Conservation (phyloP, 2,113 vertebrate species). For the Pseudopodoces humilis region DNA sequence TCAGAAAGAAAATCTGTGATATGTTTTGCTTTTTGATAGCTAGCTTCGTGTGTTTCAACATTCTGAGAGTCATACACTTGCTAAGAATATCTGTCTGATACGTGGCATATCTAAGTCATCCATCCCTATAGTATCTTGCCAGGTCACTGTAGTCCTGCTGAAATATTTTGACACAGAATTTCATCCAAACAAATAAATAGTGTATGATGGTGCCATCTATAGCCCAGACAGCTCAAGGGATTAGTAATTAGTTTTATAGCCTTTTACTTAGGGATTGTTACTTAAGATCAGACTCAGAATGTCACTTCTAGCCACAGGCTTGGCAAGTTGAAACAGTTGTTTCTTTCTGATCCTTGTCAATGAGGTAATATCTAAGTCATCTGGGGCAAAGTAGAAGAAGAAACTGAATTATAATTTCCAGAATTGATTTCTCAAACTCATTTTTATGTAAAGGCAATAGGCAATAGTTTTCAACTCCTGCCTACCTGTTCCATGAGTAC, state of each 20-base stretch:
- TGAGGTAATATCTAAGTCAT: slow-evolving; percentile 30
- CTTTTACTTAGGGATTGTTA: neutral
- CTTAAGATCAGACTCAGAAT: slow-evolving; percentile 30
- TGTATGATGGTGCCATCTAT: slow-evolving; percentile 32
- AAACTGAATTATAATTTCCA: slow-evolving; percentile 21
- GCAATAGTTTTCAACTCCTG: neutral
- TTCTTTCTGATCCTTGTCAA: slow-evolving; percentile 49
- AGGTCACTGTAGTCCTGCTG: slow-evolving; percentile 20
- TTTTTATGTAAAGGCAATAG: neutral
- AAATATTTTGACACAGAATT: slow-evolving; percentile 40
- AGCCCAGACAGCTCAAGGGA: slow-evolving; percentile 31
- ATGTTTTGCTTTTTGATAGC: slow-evolving; percentile 21
- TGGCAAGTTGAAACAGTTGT: slow-evolving; percentile 43
- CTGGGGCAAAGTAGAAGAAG: neutral
- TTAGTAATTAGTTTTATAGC: slow-evolving; percentile 36
- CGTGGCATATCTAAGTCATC: slow-evolving; percentile 11
- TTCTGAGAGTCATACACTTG: neutral
- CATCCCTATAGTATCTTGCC: neutral
- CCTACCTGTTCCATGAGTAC: neutral
- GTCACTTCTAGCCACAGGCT: slow-evolving; percentile 48
- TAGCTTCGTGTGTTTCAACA: neutral
- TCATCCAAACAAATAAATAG: slow-evolving; percentile 47
- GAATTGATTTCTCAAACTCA: neutral
- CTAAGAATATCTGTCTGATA: slow-evolving; percentile 13
- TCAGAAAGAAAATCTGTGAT: neutral